Percentiles rank a stretch among this genome's conserved stretches.
Conservation (phyloP, 2,113 vertebrate species). For the Campylomormyrus numenius region DNA sequence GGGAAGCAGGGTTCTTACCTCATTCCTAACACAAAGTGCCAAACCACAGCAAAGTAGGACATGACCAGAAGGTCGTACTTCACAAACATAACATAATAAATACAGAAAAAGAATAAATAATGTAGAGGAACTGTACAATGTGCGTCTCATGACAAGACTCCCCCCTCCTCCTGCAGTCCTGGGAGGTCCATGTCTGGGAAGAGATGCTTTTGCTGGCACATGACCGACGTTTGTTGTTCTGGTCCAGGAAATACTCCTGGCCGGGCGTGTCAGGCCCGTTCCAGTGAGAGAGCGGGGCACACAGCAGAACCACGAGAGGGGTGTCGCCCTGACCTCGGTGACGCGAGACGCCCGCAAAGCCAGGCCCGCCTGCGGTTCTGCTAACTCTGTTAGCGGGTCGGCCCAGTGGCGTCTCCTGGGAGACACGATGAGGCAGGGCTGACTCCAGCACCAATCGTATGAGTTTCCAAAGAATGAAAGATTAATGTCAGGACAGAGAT, state of each 20-base stretch:
- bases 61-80: constrained; percentile 17
- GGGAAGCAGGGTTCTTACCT: constrained; percentile 21
- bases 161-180: not conserved
- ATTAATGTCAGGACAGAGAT: constrained; percentile 6
- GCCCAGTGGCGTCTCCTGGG: not conserved
- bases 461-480: not conserved
- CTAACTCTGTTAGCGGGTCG: not conserved
- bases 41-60: constrained; percentile 33
- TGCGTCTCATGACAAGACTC: not conserved
- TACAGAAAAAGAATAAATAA: constrained; percentile 40
- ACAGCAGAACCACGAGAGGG: not conserved
- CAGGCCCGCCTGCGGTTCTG: not conserved
- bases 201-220: not conserved
- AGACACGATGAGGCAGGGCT: not conserved
- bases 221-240: not conserved
- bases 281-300: not conserved
- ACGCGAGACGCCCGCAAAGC: not conserved
- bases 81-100: constrained; percentile 35
- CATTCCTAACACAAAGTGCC: constrained; percentile 26
- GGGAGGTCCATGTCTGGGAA: not conserved
- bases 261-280: not conserved
- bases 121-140: not conserved
- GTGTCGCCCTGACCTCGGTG: not conserved
- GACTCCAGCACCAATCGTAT: not conserved
- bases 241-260: not conserved